phyloP scores from a whole-genome alignment of 1,140 invertebrate species.

The Teleogryllus occipitalis region DNA sequence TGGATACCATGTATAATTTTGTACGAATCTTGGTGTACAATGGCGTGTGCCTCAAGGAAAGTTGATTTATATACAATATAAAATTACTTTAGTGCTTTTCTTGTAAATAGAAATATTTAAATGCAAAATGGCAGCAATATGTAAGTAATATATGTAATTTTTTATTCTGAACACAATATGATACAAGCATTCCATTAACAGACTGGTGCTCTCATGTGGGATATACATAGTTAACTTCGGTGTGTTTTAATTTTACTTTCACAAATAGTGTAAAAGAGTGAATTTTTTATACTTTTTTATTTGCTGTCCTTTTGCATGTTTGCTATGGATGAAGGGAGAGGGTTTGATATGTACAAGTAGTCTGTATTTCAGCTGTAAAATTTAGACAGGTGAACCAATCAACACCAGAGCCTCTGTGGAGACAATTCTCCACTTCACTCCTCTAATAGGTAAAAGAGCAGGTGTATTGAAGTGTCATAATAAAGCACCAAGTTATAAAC shows the following conservation, averaged over 20 bases:
- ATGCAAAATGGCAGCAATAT: slow-evolving; percentile 16
- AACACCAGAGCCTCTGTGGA: no score
- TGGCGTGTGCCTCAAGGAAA: slow-evolving; percentile 18
- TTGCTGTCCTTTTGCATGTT: slow-evolving; percentile 15
- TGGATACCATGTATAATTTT: slow-evolving; percentile 13
- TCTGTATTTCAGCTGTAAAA: background rate
- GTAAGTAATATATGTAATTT: background rate
- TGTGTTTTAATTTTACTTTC: slow-evolving; percentile 11
- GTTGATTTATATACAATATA: background rate
- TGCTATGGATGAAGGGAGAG: background rate
- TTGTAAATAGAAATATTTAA: background rate
- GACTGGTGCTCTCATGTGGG: slow-evolving; percentile 11
- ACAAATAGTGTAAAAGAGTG: slow-evolving; percentile 7
- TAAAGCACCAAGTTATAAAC: no score
- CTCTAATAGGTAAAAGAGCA: no score
- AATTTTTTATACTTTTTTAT: slow-evolving; percentile 7
- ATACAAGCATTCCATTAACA: slow-evolving; percentile 13
- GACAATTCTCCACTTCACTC: no score
- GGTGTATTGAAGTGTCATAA: no score
- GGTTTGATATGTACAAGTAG: background rate
- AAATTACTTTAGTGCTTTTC: slow-evolving; percentile 2
- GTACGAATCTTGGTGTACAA: slow-evolving; percentile 16
- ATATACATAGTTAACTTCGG: slow-evolving; percentile 4
- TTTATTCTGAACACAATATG: background rate
- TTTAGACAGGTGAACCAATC: background rate